These are phyloP conservation scores for Cheirogaleus major DNA, from an alignment of 2,797 vertebrate genomes.

Conservation along the genomic window DNA sequence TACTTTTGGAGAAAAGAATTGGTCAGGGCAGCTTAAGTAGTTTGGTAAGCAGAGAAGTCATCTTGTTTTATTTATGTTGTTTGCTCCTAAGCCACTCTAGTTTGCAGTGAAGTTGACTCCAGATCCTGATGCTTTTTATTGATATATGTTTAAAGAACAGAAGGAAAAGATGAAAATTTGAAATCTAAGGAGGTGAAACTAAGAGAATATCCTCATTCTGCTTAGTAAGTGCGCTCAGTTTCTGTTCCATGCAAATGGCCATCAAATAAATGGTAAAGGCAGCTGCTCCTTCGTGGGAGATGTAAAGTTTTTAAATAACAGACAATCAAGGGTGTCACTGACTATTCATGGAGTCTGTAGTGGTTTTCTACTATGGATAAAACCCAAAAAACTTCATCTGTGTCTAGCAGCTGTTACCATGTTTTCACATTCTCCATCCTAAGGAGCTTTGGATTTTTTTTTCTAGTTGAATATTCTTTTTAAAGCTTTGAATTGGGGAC, in stretches of 20 bases:
- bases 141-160: background rate
- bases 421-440: background rate
- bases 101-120: background rate
- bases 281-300: background rate
- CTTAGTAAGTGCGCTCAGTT: background rate
- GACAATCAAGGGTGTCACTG: background rate
- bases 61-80: background rate
- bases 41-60: background rate
- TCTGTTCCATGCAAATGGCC: background rate
- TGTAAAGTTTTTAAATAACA: background rate
- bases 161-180: background rate
- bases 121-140: background rate
- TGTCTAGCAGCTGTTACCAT: background rate
- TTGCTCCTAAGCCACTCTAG: background rate
- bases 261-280: background rate
- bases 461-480: background rate
- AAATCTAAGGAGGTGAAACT: background rate
- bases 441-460: background rate
- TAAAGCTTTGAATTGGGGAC: background rate
- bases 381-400: background rate
- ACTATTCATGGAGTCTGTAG: background rate
- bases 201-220: background rate
- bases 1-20: background rate
- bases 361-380: background rate
- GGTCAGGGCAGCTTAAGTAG: background rate